Conservation (phyloP, 2,113 vertebrate species). For the Xiphias gladius region DNA sequence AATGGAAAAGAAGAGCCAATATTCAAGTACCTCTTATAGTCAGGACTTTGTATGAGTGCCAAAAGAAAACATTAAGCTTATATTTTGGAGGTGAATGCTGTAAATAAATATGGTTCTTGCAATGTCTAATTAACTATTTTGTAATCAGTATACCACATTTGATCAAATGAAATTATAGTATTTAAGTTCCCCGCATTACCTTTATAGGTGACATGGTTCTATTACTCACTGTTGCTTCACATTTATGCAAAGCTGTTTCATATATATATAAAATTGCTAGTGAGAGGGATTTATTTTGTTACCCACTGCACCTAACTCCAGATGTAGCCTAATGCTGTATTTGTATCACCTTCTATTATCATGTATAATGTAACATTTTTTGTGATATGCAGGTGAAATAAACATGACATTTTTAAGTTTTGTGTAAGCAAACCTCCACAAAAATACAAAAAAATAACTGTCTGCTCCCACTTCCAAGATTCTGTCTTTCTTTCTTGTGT, state of each 20-base stretch:
- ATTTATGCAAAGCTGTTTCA: background rate
- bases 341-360: background rate
- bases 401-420: background rate
- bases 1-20: background rate
- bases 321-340: background rate
- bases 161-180: background rate
- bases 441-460: no score
- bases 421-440: background rate
- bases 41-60: no score
- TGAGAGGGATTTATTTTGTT: background rate
- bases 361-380: background rate
- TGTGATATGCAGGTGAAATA: background rate
- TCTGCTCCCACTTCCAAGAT: background rate
- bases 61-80: background rate
- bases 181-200: background rate
- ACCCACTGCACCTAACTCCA: background rate
- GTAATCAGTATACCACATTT: background rate
- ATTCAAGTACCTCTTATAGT: background rate
- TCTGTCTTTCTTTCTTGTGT: background rate
- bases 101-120: background rate
- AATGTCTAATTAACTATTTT: no score
- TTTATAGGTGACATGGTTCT: no score
- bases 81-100: background rate
- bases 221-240: background rate
- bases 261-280: background rate